Conservation (phyloP, 2,888 invertebrate species). For the Copidosoma aretas region DNA sequence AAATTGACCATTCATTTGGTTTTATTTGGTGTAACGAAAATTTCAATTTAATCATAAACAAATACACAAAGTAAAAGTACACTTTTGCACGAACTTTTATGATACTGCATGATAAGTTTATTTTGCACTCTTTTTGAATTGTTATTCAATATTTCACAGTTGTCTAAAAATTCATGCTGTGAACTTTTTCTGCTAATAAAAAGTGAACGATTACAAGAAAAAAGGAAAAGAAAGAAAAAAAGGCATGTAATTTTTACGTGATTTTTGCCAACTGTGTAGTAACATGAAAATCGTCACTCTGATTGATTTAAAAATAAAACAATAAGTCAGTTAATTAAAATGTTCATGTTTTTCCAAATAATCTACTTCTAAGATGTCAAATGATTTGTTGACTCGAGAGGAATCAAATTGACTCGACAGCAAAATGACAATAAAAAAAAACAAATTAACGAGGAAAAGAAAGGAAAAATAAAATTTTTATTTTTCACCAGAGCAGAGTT, state of each 20-base stretch:
- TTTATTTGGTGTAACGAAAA: too few relatives aligned
- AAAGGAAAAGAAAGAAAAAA: not conserved
- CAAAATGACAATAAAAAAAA: conserved; percentile 13
- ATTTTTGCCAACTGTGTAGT: not conserved
- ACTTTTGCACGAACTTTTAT: not conserved
- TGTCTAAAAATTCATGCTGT: not conserved
- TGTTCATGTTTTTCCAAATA: not conserved
- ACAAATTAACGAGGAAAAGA: conserved; percentile 9
- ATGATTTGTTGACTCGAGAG: too few relatives aligned
- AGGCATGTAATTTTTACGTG: not conserved
- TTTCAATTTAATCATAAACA: not conserved
- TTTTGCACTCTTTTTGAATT: conserved; percentile 3
- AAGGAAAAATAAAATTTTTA: conserved; percentile 12
- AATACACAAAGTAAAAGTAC: not conserved
- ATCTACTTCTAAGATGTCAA: too few relatives aligned
- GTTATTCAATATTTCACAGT: not conserved
- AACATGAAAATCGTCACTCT: conserved; percentile 16
- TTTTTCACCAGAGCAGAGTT: not conserved
- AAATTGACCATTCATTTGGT: conserved; percentile 8
- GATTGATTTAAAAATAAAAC: conserved; percentile 29
- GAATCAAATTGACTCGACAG: not conserved
- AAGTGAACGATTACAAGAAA: not conserved
- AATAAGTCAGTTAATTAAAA: not conserved
- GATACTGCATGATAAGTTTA: conserved; percentile 21
- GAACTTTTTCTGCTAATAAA: not conserved